Percentiles rank a stretch among this genome's conserved stretches.
phyloP scores from a whole-genome alignment of 2,888 invertebrate species.

The Anticlea derivata region DNA sequence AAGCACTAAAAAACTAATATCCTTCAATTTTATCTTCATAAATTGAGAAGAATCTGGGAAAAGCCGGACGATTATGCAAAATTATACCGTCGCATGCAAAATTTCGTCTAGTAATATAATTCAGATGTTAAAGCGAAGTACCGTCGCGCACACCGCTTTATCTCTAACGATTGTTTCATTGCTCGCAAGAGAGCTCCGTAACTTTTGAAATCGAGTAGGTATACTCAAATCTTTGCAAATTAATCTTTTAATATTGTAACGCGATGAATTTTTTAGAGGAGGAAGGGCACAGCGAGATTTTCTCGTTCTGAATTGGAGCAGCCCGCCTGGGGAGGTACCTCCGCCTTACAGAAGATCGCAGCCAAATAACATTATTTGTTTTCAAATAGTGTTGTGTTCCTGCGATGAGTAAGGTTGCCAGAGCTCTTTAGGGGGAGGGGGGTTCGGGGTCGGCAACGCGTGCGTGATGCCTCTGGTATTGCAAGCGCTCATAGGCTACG shows the following conservation, averaged over 20 bases:
- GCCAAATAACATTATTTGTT: no score
- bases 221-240: constrained; percentile 22
- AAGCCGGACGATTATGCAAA: constrained; percentile 17
- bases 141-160: constrained; percentile 35
- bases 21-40: not conserved
- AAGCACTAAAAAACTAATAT: not conserved
- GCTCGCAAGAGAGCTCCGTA: constrained; percentile 36
- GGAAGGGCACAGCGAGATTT: no score
- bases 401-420: no score
- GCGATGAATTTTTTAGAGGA: no score
- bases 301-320: no score
- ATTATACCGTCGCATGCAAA: constrained; percentile 21
- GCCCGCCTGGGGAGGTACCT: no score
- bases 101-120: constrained; percentile 32
- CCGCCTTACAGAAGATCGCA: no score
- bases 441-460: no score
- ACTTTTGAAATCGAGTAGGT: constrained; percentile 30
- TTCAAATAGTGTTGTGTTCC: no score
- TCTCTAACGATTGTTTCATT: constrained; percentile 55
- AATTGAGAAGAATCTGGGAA: not conserved
- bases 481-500: no score
- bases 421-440: no score
- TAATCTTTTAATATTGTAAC: not conserved
- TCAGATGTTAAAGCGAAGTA: constrained; percentile 32
- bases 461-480: no score